Base-by-base conservation (phyloP, 1,140 invertebrate genomes). In the Aphelinus atriplicis region DNA sequence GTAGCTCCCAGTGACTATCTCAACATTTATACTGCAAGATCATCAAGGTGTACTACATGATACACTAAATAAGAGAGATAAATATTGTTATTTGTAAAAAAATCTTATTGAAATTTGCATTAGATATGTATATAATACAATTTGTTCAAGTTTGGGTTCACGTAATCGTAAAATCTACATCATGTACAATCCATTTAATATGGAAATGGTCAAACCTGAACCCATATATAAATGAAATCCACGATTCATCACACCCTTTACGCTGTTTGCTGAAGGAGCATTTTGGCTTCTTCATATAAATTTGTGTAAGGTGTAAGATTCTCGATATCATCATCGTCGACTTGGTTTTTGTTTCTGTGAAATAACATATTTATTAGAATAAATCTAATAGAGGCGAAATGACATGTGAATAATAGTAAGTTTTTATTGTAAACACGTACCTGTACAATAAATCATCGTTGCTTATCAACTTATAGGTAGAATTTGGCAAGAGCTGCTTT, bases 271-370 rank as follows among this genome's bases (percentile, higher is more conserved):
- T 86, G 78, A 55, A 87, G 78, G 77, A 87, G 78, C 75, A 81
- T 71, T 70, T 87, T 87, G 1, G 82, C 86, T 81, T 87, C 84
- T 73, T 87, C 87, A 45, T 84, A 86, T 66, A 88, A 81, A 78
- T 75, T 79, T 71, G 83, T 83, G 72, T 81, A 86, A 5, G 87
- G 85, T 67, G 83, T 84, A 4, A 87, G 60, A n/a, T 84, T 81
- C 47, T 84, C 81, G 3, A 77, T 62, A 6, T 84, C 82, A 5
- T 84, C 83, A 3, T 81, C 79, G n/a, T 80, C 80, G 48, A 66
- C 51, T 10, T 80, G 70, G 66, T 72, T 78, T 50, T 70, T 79
- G 77, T 76, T 81, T 75, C 81, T 84, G 45, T 10, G 81, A 80
- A 53, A 72, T 55, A 76, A 76, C 58, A 56, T 45, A 47, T 6